Evolutionary conservation across 2,797 vertebrate species (phyloP).

Genomic region (Liparis tanakae): DNA sequence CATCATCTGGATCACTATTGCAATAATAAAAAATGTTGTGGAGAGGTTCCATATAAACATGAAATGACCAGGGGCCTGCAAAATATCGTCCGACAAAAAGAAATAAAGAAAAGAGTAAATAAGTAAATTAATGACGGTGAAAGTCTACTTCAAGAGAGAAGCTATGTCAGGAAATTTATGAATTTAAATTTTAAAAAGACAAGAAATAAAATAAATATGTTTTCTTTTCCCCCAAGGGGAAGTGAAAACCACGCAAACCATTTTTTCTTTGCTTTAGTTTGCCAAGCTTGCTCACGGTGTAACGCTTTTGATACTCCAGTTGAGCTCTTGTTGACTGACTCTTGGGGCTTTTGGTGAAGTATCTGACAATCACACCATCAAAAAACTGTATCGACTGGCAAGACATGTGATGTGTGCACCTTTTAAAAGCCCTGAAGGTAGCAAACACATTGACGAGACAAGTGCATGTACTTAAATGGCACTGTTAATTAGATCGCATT

Average conservation of each 20-base stretch:
- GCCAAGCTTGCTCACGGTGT: background rate
- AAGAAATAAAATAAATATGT: background rate
- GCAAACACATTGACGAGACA: background rate
- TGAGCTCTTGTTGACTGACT: constrained; percentile 2
- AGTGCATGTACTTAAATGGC: background rate
- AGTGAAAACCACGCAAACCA: background rate
- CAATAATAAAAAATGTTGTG: background rate
- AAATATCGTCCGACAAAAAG: background rate
- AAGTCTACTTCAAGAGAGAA: background rate
- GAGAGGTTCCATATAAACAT: background rate
- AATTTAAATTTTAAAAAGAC: background rate
- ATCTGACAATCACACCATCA: constrained; percentile 15
- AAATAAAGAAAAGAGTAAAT: too few relatives aligned
- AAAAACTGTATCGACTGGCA: background rate
- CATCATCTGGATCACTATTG: background rate
- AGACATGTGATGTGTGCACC: background rate
- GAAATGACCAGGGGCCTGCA: constrained; percentile 2
- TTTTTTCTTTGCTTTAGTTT: constrained; percentile 6
- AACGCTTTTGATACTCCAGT: background rate
- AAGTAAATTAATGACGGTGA: background rate
- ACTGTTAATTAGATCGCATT: background rate
- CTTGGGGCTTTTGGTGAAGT: background rate
- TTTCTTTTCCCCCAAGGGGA: background rate
- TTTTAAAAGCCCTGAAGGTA: background rate
- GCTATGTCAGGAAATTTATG: background rate